Base-by-base conservation (phyloP, 2,888 invertebrate genomes). In the Pachliopta kotzebuea region DNA sequence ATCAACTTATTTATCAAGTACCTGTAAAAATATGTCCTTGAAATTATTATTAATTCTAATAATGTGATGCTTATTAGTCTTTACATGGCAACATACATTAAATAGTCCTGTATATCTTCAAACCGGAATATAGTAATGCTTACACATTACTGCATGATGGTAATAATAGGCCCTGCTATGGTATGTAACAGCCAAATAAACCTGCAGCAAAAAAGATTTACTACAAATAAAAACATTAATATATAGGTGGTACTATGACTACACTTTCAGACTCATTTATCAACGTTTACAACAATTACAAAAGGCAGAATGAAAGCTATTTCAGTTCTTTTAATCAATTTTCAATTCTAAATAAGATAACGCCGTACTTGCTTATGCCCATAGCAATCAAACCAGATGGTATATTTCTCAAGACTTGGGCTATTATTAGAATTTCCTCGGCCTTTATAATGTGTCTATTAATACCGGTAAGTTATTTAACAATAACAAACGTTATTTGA, bases 311-410 rank as follows among this genome's bases (percentile, higher is more conserved):
- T 56, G 75, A 83, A 65, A 85, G 76, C 64, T 91, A 90, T 70
- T 67, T 74, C 60, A 80, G 83, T 66, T 90, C 90, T 0, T 91
- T 77, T 68, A 76, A 80, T 60, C 70, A 88, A 60, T 90, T 88
- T 63, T 67, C 76, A 4, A 68, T 82, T 3, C 64, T 90, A 8
- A 87, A 81, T 61, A 82, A 79, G 50, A 56, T 89, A 61, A 80
- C 87, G 1, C 81, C 79, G 2, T 90, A 86, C 70, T 59, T 89
- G 21, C 71, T 91, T 20, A 71, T 90, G 74, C 91, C 91, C 6
- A 76, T 88, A 50, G 74, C 76, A 2, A 86, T 91, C 57, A 85
- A 78, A 69, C 90, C 90, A 1, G 81, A 87, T 69, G 91, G 91
- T 11, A 72, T 83, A 70, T 90, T 90, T 70, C 72, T 91, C 29